Evolutionary conservation across 2,888 invertebrate species (phyloP).

Genomic region (Tachina lurida): DNA sequence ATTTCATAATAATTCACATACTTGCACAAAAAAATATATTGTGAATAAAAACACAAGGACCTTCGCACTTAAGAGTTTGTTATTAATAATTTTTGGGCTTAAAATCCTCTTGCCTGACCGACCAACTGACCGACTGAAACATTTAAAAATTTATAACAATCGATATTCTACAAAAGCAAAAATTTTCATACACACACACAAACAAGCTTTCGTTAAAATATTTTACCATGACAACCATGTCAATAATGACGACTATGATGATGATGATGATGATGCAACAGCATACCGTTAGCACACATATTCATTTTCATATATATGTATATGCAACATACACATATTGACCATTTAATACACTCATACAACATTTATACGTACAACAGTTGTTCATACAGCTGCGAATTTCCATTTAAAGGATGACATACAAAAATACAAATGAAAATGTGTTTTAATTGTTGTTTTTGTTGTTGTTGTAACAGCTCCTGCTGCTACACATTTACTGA

Average conservation of each 20-base stretch:
- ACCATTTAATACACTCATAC: neutral
- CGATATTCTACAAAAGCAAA: conserved; percentile 44
- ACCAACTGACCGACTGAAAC: conserved; percentile 26
- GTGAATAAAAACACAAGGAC: neutral
- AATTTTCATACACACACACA: conserved; percentile 21
- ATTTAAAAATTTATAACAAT: conserved; percentile 55
- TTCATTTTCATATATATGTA: neutral
- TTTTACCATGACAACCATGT: conserved; percentile 46
- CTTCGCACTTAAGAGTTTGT: conserved; percentile 21
- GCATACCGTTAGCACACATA: conserved; percentile 13
- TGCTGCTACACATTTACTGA: neutral
- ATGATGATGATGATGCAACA: conserved; percentile 48
- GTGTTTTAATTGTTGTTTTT: conserved; percentile 18
- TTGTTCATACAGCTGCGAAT: conserved; percentile 21
- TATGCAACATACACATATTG: conserved; percentile 21
- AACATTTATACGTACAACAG: neutral
- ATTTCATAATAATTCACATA: neutral
- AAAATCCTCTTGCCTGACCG: conserved; percentile 18
- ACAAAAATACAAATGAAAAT: conserved; percentile 28
- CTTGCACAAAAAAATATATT: neutral
- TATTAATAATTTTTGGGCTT: conserved; percentile 44
- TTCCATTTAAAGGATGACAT: conserved; percentile 21
- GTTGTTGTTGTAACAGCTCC: neutral
- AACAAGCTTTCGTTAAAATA: conserved; percentile 30
- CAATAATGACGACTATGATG: conserved; percentile 34